A percentile compares a stretch with the other conserved stretches of the same genome.
Conservation (phyloP, 35 echinoderm and acorn worm species). For the Apostichopus japonicus region DNA sequence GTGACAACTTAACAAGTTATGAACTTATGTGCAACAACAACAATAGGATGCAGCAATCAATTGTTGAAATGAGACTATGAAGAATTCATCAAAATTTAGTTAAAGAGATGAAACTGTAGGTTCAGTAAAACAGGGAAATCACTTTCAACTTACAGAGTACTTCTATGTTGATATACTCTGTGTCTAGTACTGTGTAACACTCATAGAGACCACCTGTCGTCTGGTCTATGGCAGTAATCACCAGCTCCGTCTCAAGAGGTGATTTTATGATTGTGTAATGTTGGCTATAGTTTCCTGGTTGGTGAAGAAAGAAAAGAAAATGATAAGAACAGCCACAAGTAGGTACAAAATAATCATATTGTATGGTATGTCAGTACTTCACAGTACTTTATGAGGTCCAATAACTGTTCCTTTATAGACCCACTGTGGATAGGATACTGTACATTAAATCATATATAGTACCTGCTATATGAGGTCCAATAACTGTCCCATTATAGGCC, state of each 20-base stretch:
- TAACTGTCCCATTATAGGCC: slow-evolving; percentile 41
- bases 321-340: neutral
- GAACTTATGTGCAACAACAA: neutral
- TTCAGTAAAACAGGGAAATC: neutral
- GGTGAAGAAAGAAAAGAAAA: neutral
- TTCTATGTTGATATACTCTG: slow-evolving; percentile 19
- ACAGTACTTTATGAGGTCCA: neutral
- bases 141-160: slow-evolving; percentile 36
- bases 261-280: slow-evolving; percentile 21
- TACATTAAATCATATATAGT: neutral
- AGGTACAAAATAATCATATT: neutral
- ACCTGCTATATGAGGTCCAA: slow-evolving; percentile 30
- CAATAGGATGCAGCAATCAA: no score
- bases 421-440: slow-evolving; percentile 71
- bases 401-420: slow-evolving; percentile 39
- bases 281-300: neutral
- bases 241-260: slow-evolving; percentile 53
- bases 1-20: neutral
- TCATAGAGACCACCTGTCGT: slow-evolving; percentile 63
- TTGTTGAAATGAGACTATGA: no score
- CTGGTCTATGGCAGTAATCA: slow-evolving; percentile 51
- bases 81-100: no score
- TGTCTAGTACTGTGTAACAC: slow-evolving; percentile 56
- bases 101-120: no score
- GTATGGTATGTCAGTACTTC: no score